These are phyloP conservation scores for Porites rus DNA, from an alignment of 92 coral and sea anemone genomes.

Conservation along the genomic window DNA sequence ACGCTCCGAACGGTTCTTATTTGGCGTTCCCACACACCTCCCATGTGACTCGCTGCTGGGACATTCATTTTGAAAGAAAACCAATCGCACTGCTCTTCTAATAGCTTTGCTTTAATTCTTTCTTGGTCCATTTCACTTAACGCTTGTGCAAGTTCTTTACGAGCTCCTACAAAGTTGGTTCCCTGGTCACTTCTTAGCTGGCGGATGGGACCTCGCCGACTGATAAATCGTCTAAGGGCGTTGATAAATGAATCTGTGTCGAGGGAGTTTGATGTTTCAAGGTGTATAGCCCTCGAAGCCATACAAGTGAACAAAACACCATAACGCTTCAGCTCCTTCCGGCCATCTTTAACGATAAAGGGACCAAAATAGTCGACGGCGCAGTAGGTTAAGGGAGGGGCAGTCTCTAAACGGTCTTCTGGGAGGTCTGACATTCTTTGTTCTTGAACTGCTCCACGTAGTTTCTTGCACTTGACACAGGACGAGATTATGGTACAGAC, in stretches of 20 bases:
- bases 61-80: slow-evolving; percentile 37
- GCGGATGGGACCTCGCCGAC: too few relatives aligned
- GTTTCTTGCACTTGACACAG: slow-evolving; percentile 41
- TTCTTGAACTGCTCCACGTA: slow-evolving; percentile 16
- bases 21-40: slow-evolving; percentile 66
- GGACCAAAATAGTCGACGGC: slow-evolving; percentile 73
- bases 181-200: too few relatives aligned
- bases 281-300: slow-evolving; percentile 53
- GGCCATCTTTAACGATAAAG: slow-evolving; percentile 37
- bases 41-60: slow-evolving; percentile 65
- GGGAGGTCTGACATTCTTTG: slow-evolving; percentile 68
- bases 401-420: slow-evolving; percentile 45
- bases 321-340: slow-evolving; percentile 43
- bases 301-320: slow-evolving; percentile 47
- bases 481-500: neutral
- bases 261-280: too few relatives aligned
- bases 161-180: slow-evolving; percentile 45
- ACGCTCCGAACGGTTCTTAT: slow-evolving; percentile 46
- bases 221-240: too few relatives aligned
- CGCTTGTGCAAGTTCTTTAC: slow-evolving; percentile 29
- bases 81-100: slow-evolving; percentile 32
- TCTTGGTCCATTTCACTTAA: too few relatives aligned
- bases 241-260: too few relatives aligned
- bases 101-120: slow-evolving; percentile 7
- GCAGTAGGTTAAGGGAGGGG: slow-evolving; percentile 52